Percentiles rank a stretch among this genome's conserved stretches.
Conservation (phyloP, 1,140 invertebrate species). For the Hetaerina americana region DNA sequence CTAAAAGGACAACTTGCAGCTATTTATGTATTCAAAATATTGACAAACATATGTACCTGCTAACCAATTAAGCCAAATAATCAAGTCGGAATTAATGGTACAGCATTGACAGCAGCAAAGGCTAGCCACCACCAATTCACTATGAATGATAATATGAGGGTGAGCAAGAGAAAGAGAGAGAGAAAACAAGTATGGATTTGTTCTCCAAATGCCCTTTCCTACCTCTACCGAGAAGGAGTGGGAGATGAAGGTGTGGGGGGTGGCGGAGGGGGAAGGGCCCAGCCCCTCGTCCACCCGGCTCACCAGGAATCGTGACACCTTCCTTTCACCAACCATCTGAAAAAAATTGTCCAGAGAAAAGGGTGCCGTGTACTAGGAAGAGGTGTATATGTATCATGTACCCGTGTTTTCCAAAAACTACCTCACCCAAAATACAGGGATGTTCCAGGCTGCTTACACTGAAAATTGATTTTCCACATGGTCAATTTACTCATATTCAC, state of each 20-base stretch:
- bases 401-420: too few species aligned
- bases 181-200: not conserved
- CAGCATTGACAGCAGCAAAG: not conserved
- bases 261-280: not conserved
- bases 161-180: not conserved
- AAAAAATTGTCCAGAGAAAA: not conserved
- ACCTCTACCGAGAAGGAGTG: not conserved
- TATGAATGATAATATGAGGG: not conserved
- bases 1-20: not conserved
- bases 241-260: not conserved
- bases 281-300: constrained; percentile 16
- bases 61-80: not conserved
- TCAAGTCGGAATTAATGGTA: not conserved
- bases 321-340: constrained; percentile 6
- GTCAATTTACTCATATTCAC: too few species aligned
- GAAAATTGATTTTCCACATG: too few species aligned
- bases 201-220: not conserved
- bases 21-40: too few species aligned
- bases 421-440: too few species aligned
- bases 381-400: too few species aligned
- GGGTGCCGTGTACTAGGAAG: too few species aligned
- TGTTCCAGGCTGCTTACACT: too few species aligned
- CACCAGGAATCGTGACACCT: constrained; percentile 21
- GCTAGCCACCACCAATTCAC: not conserved
- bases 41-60: not conserved